Evolutionary conservation across 2,888 invertebrate genomes (phyloP), one percentile per base, ranked within the genome.

Genomic region (Formica aserva): DNA sequence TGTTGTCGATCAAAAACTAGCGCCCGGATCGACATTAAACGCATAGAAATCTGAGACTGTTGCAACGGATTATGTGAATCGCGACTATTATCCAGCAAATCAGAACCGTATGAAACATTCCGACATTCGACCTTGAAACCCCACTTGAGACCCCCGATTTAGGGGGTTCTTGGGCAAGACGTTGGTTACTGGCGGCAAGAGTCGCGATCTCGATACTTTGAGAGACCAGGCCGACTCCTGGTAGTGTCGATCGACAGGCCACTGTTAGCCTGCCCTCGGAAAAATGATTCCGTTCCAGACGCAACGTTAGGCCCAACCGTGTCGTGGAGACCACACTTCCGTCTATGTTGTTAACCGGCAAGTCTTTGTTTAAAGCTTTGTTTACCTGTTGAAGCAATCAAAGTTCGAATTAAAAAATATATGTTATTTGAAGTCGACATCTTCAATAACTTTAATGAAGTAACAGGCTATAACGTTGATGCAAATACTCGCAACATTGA

Each of bases 141-240:
- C 86, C 85, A 32, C 35, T 32, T 29, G 88, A 84, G 32, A 52
- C 52, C 3, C 86, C 85, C 35, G 92, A 91, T 66, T 87, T 91
- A 5, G 93, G 93, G 15, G 93, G 93, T 83, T 93, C 94, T 83
- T 94, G 94, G 1, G 93, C 94, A 15, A 94, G 91, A 84, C 93
- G 92, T 85, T 94, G 93, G 85, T 94, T 94, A 84, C 92, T 94
- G 65, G 94, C 94, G 11, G 93, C 93, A 32, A 94, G 89, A 0
- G 93, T 93, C 13, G 92, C 92, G 26, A 91, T 91, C 22, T 89
- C 91, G 60, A 91, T 92, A 32, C 86, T 92, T 75, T 87, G 89
- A 76, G 92, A 88, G 4, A 89, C 66, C 41, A 81, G 85, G 3
- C 88, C 85, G 38, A 94, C 89, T 15, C 91, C 94, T 8, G 94